Evolutionary conservation across 2,797 vertebrate species (phyloP), one percentile per base, ranked within the genome.

Genomic region (Semaprochilodus insignis): DNA sequence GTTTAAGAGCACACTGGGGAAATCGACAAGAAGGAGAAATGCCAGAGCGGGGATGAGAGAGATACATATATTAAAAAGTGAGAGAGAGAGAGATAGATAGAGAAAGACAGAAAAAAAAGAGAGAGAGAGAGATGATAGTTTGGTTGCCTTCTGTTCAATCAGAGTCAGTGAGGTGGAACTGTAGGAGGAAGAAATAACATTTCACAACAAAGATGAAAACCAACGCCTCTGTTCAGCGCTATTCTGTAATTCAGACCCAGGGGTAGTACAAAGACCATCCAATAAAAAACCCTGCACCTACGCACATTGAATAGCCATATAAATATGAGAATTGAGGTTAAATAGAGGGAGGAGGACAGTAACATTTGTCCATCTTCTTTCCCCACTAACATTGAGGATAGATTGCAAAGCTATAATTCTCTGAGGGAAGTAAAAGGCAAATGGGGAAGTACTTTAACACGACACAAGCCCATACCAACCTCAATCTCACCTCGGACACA

Each of bases 1-100:
- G 91, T 94, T 94, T 94, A 93, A 94, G 92, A 91, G 91, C 92
- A 91, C 93, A 92, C 92, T 83, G 84, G 89, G 88, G 87, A 89
- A 89, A 90, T 88, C 48, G 84, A 87, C 81, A 86, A 86, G 78
- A 83, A 85, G 78, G 63, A 83, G 81, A 78, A 91, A 93, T 92
- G 91, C 90, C 90, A 91, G 91, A 92, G 86, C 77, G 66, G 52
- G 78, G 88, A 90, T 89, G 88, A 87, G 88, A 89, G 88, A 83
- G 85, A 84, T 88, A 89, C 89, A 88, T 89, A 87, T 81, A 85
- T 84, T 88, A 86, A 86, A 87, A 76, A 69, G 70, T 17, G 75
- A 73, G 81, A 87, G 87, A 87, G 76, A 69, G 70, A 14, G 23
- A 23, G 52, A 87, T 87, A 86, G 87, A 59, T 70, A 40, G 21